Evolutionary conservation across 2,888 invertebrate genomes (phyloP).

Genomic region (Trypoxylon attenuatum): DNA sequence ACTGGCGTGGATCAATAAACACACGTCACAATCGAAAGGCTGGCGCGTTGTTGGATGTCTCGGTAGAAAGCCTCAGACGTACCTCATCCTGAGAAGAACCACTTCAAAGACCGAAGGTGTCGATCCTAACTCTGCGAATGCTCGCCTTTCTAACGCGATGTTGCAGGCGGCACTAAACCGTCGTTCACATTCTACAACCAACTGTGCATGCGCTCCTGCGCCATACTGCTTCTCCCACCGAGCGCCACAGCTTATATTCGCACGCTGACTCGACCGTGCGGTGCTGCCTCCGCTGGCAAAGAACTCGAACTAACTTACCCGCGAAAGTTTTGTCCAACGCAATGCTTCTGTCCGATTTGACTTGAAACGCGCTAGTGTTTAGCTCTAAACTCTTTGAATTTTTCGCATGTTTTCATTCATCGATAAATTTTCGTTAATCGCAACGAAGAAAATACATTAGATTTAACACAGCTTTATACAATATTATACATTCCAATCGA

Average conservation of each 20-base stretch:
- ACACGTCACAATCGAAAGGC: background rate
- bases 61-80: too few relatives aligned
- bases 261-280: constrained; percentile 36
- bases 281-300: constrained; percentile 62
- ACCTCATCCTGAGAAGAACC: constrained; percentile 21
- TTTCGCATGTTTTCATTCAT: too few relatives aligned
- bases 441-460: too few relatives aligned
- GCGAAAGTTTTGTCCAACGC: constrained; percentile 54
- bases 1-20: constrained; percentile 39
- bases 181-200: constrained; percentile 26
- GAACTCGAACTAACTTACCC: constrained; percentile 34
- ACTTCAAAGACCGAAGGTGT: background rate
- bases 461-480: too few relatives aligned
- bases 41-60: too few relatives aligned
- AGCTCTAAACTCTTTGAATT: too few relatives aligned
- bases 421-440: too few relatives aligned
- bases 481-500: too few relatives aligned
- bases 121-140: constrained; percentile 1
- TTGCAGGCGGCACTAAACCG: constrained; percentile 33
- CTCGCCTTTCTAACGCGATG: constrained; percentile 49
- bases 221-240: constrained; percentile 51
- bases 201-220: constrained; percentile 51
- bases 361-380: too few relatives aligned
- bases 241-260: background rate
- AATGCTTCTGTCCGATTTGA: too few relatives aligned